A percentile compares a stretch with the other conserved stretches of the same genome.
These are phyloP conservation scores for Dicaeum eximium DNA, from an alignment of 2,113 vertebrate species.

Conservation along the genomic window DNA sequence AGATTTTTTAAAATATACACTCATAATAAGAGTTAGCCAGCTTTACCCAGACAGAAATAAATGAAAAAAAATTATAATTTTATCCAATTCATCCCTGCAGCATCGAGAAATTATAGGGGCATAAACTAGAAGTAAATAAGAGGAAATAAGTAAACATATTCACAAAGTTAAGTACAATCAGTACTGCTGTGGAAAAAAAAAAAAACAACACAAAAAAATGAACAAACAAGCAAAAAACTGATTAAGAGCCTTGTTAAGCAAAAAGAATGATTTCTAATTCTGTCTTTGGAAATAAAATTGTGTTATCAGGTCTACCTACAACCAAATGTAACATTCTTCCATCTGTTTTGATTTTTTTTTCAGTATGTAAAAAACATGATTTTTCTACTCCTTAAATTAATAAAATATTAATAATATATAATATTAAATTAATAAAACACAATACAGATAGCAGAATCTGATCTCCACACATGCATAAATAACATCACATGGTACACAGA, in stretches of 20 bases:
- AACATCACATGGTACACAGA: background rate
- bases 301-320: background rate
- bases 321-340: background rate
- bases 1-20: background rate
- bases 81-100: background rate
- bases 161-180: background rate
- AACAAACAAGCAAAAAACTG: no score
- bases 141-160: background rate
- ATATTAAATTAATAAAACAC: background rate
- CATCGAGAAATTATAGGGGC: background rate
- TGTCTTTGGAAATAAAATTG: background rate
- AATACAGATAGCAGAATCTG: background rate
- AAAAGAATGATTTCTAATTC: background rate
- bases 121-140: background rate
- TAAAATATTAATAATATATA: no score
- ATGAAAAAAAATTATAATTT: background rate
- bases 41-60: background rate
- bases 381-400: background rate
- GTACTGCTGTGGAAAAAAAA: background rate
- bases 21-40: background rate
- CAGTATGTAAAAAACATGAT: background rate
- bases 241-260: background rate
- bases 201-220: no score
- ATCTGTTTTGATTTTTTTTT: background rate
- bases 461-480: background rate